A percentile compares a stretch with the other conserved stretches of the same genome.
Conservation (phyloP, 1,140 invertebrate genomes). For the Papilio dardanus region DNA sequence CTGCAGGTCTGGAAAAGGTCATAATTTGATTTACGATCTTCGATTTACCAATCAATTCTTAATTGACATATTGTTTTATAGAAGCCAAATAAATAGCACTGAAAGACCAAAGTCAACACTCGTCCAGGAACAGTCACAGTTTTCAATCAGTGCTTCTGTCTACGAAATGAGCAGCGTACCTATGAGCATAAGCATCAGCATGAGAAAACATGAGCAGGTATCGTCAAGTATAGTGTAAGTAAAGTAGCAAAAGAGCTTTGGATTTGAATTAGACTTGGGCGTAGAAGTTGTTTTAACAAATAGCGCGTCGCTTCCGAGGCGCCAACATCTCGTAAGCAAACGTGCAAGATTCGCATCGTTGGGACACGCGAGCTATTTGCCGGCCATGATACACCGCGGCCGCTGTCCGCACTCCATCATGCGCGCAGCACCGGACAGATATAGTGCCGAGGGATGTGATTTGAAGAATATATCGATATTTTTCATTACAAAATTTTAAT, state of each 20-base stretch:
- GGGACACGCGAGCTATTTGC: constrained; percentile 51
- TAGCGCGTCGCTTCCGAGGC: constrained; percentile 8
- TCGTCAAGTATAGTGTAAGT: background rate
- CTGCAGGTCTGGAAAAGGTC: background rate
- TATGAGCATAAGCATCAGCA: background rate
- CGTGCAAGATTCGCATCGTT: constrained; percentile 39
- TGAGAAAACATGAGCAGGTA: background rate
- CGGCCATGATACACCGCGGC: constrained; percentile 46
- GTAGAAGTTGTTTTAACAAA: constrained; percentile 22
- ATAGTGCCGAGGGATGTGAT: constrained; percentile 45
- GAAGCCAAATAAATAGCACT: background rate
- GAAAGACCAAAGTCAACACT: background rate
- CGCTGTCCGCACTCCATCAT: constrained; percentile 61
- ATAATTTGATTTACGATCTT: constrained; percentile 15
- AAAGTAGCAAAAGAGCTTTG: background rate
- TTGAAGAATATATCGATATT: constrained; percentile 45
- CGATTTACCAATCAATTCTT: background rate
- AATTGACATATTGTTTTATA: background rate
- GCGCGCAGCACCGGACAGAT: constrained; percentile 47
- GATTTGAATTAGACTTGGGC: background rate
- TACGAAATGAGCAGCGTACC: no score
- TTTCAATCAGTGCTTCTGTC: no score
- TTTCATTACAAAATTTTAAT: background rate
- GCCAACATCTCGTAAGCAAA: constrained; percentile 17
- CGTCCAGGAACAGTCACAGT: background rate